A percentile compares a stretch with the other conserved stretches of the same genome.
phyloP scores from a whole-genome alignment of 1,140 invertebrate species.

The Rhopalosiphum maidis region DNA sequence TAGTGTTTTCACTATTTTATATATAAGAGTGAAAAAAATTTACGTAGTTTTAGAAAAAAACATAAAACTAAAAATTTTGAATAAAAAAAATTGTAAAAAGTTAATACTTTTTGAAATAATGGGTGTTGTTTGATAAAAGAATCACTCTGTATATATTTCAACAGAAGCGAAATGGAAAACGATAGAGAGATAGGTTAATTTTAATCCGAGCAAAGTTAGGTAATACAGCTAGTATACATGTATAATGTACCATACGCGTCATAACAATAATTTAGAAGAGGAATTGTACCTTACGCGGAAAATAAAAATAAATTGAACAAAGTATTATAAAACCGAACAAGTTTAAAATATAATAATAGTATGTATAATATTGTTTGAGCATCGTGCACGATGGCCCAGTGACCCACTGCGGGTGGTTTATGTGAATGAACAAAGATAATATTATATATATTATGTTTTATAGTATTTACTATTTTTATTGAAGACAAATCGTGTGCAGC shows the following conservation, averaged over 20 bases:
- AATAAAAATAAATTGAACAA: not conserved
- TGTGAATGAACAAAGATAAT: not conserved
- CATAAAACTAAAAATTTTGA: too few relatives aligned
- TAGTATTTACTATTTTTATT: not conserved
- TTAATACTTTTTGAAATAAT: too few relatives aligned
- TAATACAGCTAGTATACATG: too few relatives aligned
- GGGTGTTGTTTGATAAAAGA: too few relatives aligned
- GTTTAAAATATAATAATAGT: not conserved
- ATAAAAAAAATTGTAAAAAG: too few relatives aligned
- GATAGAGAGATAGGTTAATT: too few relatives aligned
- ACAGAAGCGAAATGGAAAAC: too few relatives aligned
- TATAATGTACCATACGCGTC: not conserved
- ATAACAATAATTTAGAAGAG: not conserved
- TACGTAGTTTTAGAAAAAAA: too few relatives aligned
- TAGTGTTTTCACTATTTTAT: too few relatives aligned
- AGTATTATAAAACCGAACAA: not conserved
- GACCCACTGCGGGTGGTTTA: not conserved
- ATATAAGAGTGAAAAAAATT: too few relatives aligned
- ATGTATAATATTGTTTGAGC: not conserved
- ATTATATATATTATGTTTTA: not conserved
- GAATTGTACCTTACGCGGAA: not conserved
- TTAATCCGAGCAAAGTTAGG: too few relatives aligned
- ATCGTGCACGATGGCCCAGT: not conserved
- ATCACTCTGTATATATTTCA: too few relatives aligned
- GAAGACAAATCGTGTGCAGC: not conserved